A percentile compares a stretch with the other conserved stretches of the same genome.
Conservation (phyloP, 2,888 invertebrate genomes). For the Gisinianus flammeolus region DNA sequence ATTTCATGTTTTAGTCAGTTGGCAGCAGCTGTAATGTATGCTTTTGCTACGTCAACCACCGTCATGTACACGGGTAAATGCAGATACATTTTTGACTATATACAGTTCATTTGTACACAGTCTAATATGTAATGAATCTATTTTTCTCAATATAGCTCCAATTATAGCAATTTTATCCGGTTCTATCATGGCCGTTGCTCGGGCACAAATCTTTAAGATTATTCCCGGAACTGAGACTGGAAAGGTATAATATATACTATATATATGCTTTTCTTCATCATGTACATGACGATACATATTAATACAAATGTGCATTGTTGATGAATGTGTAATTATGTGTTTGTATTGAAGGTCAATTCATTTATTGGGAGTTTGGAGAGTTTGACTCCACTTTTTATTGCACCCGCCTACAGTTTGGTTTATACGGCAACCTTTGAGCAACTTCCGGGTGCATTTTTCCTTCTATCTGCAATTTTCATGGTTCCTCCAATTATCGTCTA, state of each 20-base stretch:
- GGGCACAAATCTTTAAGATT: slow-evolving; percentile 82
- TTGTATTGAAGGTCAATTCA: slow-evolving; percentile 69
- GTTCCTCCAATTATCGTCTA: slow-evolving; percentile 50
- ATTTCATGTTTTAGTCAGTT: slow-evolving; percentile 44
- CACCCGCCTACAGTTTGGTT: slow-evolving; percentile 70
- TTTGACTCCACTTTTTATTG: slow-evolving; percentile 69
- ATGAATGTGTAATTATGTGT: too few species aligned
- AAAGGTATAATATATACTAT: slow-evolving; percentile 57
- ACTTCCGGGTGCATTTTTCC: slow-evolving; percentile 69
- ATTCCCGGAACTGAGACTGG: slow-evolving; percentile 76
- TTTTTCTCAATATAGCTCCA: slow-evolving; percentile 44
- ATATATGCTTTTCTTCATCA: slow-evolving; percentile 61
- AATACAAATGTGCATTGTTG: neutral
- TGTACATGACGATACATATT: neutral
- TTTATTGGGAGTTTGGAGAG: slow-evolving; percentile 72
- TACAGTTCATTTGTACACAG: neutral
- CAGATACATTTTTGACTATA: neutral
- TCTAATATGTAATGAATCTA: neutral
- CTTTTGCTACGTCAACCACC: slow-evolving; percentile 36
- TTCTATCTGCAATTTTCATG: slow-evolving; percentile 67
- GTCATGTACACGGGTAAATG: slow-evolving; percentile 49
- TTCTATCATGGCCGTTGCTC: slow-evolving; percentile 57
- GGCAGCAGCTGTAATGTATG: slow-evolving; percentile 39
- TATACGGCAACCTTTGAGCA: slow-evolving; percentile 68
- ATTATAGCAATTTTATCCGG: slow-evolving; percentile 45